These are phyloP conservation scores for Imbricaverruca yamaguchii DNA, from an alignment of 2,888 invertebrate species.

Conservation along the genomic window DNA sequence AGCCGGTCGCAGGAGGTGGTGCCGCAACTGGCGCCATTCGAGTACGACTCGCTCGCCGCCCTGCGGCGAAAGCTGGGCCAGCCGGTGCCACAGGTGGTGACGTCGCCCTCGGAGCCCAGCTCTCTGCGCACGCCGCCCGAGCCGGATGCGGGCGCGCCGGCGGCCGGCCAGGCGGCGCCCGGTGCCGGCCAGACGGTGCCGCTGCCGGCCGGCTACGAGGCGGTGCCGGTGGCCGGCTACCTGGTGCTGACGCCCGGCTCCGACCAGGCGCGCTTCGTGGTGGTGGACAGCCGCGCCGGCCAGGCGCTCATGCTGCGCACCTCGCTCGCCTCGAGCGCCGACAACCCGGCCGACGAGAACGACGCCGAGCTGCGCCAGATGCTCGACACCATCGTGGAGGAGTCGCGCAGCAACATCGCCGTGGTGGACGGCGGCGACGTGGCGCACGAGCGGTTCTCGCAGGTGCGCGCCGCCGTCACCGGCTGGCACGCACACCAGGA, in stretches of 20 bases:
- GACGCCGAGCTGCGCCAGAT: conserved; percentile 5
- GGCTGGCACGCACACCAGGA: conserved; percentile 10
- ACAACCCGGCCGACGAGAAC: background rate
- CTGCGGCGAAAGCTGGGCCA: background rate
- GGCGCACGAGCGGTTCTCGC: conserved; percentile 15
- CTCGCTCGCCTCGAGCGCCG: background rate
- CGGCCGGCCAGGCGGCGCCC: background rate
- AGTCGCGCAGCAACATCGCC: conserved; percentile 10
- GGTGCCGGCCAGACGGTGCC: background rate
- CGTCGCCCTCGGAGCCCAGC: too few species aligned
- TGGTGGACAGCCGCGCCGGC: conserved; percentile 7
- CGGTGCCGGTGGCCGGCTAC: conserved; percentile 17
- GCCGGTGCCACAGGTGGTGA: background rate
- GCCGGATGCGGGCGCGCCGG: too few species aligned
- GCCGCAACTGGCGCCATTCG: background rate
- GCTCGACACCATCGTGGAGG: conserved; percentile 1
- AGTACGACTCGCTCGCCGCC: conserved; percentile 5
- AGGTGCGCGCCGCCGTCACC: conserved; percentile 5
- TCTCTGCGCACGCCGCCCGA: too few species aligned
- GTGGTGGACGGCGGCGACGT: conserved; percentile 11
- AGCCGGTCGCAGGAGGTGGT: conserved; percentile 8
- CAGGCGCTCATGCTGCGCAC: background rate
- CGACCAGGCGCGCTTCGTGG: conserved; percentile 17
- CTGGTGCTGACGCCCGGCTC: conserved; percentile 5
- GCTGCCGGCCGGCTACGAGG: conserved; percentile 5